Base-by-base conservation (phyloP, 1,140 invertebrate species). In the Drosophila repleta region DNA sequence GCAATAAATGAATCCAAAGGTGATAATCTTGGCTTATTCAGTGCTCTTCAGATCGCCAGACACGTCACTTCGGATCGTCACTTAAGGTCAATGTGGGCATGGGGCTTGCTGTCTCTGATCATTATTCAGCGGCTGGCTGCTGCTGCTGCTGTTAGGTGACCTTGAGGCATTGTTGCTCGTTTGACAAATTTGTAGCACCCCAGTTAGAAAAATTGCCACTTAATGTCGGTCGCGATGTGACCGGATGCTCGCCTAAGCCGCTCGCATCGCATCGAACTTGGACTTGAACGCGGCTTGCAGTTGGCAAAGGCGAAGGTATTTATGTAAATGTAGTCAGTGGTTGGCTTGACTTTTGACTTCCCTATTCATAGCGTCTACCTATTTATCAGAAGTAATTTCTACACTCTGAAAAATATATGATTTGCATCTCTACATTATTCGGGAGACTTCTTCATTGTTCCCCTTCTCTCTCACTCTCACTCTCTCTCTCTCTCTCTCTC, bases 1-100 rank as follows among this genome's bases (percentile, higher is more conserved):
- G 81, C 81, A 85, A 87, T 88, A 75, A 85, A 79, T 53, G 82
- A 64, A 87, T 64, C 60, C 75, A 79, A 87, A 85, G 83, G 83
- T 87, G 83, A 87, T 87, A 88, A 87, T 87, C 83, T 83, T 67
- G 70, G 79, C 68, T 88, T 87, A 89, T 87, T 88, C 83, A 88
- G 66, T 73, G 79, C 79, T 79, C 79, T 88, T 76, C 75, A 87
- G 61, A 57, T 68, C 20, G 45, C 52, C 49, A 10, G 37, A 13
- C 24, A 8, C 24, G 18, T 37, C 58, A 15, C 21, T 24, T 57
- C 24, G 26, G 17, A 46, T 74, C 83, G 55, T 83, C 79, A 79
- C 83, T 88, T 87, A 87, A 87, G 83, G 83, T 87, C 83, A 87
- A 87, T 87, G 83, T 83, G 17, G 17, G 43, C 45, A 21, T 13